Evolutionary conservation across 2,888 invertebrate genomes (phyloP).

Genomic region (Pristionchus fissidentatus): DNA sequence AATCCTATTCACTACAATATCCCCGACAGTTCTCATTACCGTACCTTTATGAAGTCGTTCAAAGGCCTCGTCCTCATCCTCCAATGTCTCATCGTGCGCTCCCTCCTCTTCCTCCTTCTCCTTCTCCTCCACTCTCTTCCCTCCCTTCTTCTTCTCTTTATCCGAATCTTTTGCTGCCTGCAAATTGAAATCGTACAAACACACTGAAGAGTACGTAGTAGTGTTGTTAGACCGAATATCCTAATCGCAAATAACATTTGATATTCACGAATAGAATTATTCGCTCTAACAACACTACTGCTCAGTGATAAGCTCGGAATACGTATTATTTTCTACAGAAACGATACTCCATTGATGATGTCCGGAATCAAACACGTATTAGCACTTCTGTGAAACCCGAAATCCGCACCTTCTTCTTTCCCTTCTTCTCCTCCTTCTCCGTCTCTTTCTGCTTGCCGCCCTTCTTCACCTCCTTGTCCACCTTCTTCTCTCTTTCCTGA

Average conservation of each 20-base stretch:
- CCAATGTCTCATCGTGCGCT: neutral
- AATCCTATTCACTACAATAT: too few species aligned
- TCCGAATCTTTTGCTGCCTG: neutral
- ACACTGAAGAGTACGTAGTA: too few species aligned
- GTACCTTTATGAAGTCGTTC: neutral
- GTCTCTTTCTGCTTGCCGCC: neutral
- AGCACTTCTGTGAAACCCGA: neutral
- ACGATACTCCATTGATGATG: too few species aligned
- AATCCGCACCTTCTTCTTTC: neutral
- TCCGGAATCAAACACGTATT: neutral
- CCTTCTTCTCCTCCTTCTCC: neutral
- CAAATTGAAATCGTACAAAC: too few species aligned
- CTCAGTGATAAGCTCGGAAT: too few species aligned
- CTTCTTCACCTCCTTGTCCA: conserved; percentile 6
- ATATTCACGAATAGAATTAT: too few species aligned
- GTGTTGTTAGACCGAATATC: too few species aligned
- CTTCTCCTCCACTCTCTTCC: neutral
- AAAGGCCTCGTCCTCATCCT: neutral
- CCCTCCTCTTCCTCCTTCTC: neutral
- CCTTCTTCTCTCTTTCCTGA: neutral
- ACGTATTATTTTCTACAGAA: too few species aligned
- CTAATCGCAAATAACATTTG: too few species aligned
- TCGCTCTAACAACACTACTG: too few species aligned
- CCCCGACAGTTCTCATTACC: too few species aligned
- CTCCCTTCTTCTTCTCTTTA: neutral